A percentile compares a stretch with the other conserved stretches of the same genome.
These are phyloP conservation scores for Diabrotica undecimpunctata DNA, from an alignment of 1,140 invertebrate genomes.

Conservation along the genomic window DNA sequence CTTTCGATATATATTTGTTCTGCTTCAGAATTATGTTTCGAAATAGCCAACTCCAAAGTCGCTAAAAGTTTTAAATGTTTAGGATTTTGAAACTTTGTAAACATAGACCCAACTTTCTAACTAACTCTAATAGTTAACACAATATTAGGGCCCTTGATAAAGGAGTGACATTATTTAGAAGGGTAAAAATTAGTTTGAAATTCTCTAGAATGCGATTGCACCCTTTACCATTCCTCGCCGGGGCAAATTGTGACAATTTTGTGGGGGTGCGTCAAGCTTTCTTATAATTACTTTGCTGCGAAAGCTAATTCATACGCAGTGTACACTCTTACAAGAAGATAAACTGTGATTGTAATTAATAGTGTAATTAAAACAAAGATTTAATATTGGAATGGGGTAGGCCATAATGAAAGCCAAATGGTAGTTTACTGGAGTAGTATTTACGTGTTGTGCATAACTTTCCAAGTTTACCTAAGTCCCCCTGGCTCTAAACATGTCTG, in stretches of 20 bases:
- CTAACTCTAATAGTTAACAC: too few relatives aligned
- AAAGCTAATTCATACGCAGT: slow-evolving; percentile 41
- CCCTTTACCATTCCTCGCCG: neutral
- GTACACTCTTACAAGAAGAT: slow-evolving; percentile 32
- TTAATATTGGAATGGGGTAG: slow-evolving; percentile 39
- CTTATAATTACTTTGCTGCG: slow-evolving; percentile 38
- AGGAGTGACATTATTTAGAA: neutral
- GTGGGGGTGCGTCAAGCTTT: slow-evolving; percentile 26
- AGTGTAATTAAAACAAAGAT: slow-evolving; percentile 44
- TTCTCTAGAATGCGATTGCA: neutral
- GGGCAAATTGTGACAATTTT: slow-evolving; percentile 29
- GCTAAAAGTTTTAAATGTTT: too few relatives aligned
- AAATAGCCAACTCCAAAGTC: too few relatives aligned
- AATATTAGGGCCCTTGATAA: neutral
- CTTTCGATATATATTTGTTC: too few relatives aligned
- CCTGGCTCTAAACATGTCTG: slow-evolving; percentile 44
- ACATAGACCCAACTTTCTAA: too few relatives aligned
- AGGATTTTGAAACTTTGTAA: too few relatives aligned
- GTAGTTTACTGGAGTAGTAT: slow-evolving; percentile 43
- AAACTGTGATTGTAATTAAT: slow-evolving; percentile 44
- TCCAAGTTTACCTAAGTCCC: slow-evolving; percentile 46
- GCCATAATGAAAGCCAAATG: slow-evolving; percentile 46
- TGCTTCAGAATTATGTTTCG: too few relatives aligned
- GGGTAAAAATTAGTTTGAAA: neutral
- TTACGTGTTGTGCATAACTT: slow-evolving; percentile 50